Percentiles rank a stretch among this genome's conserved stretches.
Evolutionary conservation across 2,888 invertebrate genomes (phyloP).

Genomic region (Eugnorisma glareosa): DNA sequence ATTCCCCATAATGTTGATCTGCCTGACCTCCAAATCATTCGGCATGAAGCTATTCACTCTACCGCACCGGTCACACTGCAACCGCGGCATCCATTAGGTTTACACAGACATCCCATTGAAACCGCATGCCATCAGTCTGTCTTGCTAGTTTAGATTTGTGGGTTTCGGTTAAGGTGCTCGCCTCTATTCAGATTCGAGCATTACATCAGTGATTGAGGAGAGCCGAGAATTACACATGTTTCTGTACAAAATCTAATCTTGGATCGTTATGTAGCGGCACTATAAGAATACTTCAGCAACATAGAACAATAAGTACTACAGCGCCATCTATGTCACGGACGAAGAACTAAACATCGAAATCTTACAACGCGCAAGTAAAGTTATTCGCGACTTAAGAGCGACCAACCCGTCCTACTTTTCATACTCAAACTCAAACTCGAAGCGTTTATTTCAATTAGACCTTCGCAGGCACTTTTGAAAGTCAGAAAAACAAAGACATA

Average conservation of each 20-base stretch:
- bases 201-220: background rate
- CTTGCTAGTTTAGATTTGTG: slow-evolving; percentile 4
- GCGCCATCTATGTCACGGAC: too few relatives aligned
- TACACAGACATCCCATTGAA: slow-evolving; percentile 25
- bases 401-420: too few relatives aligned
- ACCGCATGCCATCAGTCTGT: slow-evolving; percentile 26
- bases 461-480: too few relatives aligned
- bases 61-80: background rate
- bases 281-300: too few relatives aligned
- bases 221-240: background rate
- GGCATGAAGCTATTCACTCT: slow-evolving; percentile 25
- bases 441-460: too few relatives aligned
- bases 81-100: slow-evolving; percentile 41
- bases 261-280: too few relatives aligned
- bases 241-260: background rate
- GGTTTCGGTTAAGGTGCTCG: background rate
- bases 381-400: too few relatives aligned
- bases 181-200: background rate
- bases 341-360: too few relatives aligned
- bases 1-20: slow-evolving; percentile 1
- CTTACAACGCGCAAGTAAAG: too few relatives aligned
- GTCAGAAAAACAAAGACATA: too few relatives aligned
- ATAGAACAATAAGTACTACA: too few relatives aligned
- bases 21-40: slow-evolving; percentile 3
- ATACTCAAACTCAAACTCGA: too few relatives aligned